Conservation (phyloP, 2,113 vertebrate genomes). For the Otocyon megalotis region DNA sequence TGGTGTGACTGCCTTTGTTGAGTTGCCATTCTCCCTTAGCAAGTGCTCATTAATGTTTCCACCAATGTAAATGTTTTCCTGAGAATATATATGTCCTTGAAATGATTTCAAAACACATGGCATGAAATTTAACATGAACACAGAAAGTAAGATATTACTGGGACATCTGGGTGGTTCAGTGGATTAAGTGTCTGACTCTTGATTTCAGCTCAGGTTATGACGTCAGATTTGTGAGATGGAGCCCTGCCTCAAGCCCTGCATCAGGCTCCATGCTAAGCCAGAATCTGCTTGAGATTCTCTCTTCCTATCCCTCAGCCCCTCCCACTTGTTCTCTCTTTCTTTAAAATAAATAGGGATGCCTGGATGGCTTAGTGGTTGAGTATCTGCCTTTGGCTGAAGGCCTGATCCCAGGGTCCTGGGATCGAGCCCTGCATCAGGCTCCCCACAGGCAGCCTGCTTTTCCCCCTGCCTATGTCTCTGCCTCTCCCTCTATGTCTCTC, state of each 20-base stretch:
- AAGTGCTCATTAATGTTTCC: background rate
- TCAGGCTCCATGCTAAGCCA: background rate
- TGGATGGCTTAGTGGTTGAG: no score
- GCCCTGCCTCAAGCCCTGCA: background rate
- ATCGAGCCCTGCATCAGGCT: no score
- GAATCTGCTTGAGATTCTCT: background rate
- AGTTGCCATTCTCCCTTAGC: background rate
- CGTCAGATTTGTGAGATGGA: background rate
- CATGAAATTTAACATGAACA: background rate
- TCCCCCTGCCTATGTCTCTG: no score
- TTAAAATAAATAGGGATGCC: background rate
- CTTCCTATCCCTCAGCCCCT: background rate
- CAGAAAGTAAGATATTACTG: conserved; percentile 28
- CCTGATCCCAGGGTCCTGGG: no score
- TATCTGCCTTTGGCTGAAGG: no score
- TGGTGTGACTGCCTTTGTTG: background rate
- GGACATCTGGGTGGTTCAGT: background rate
- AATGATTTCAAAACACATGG: background rate
- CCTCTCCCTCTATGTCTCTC: no score
- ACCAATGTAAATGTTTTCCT: background rate
- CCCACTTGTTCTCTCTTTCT: background rate
- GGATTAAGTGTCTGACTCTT: background rate
- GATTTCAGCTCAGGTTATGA: background rate
- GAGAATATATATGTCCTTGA: background rate
- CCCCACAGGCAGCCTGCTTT: no score